Evolutionary conservation across 2,797 vertebrate species (phyloP).

Genomic region (Melopsittacus undulatus): DNA sequence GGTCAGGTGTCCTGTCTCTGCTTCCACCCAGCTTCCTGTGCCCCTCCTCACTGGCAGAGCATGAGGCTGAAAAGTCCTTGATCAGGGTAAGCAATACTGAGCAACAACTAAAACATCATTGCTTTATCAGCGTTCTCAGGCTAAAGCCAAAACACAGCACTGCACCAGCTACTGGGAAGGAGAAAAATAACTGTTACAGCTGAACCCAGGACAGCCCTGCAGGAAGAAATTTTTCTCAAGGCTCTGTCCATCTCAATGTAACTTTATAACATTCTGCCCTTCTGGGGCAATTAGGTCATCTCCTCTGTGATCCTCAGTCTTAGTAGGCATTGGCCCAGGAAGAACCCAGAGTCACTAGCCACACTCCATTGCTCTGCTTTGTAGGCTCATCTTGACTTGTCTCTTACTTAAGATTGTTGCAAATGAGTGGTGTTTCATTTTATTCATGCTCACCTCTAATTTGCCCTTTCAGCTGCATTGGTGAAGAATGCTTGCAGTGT

Average conservation of each 20-base stretch:
- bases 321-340: neutral
- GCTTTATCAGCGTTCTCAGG: neutral
- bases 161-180: neutral
- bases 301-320: neutral
- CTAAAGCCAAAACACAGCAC: neutral
- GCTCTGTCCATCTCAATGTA: neutral
- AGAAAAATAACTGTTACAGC: neutral
- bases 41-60: neutral
- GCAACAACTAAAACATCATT: neutral
- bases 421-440: neutral
- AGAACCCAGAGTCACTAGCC: neutral
- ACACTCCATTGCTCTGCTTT: neutral
- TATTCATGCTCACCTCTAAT: neutral
- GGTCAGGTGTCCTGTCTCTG: neutral
- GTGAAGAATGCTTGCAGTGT: constrained; percentile 39
- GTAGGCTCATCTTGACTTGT: neutral
- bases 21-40: neutral
- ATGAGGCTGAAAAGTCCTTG: neutral
- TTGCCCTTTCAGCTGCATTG: constrained; percentile 34
- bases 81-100: neutral
- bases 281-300: neutral
- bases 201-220: neutral
- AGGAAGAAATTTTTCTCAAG: neutral
- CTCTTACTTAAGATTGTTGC: neutral
- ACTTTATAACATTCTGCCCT: neutral